Percentiles rank a stretch among this genome's conserved stretches.
phyloP scores from a whole-genome alignment of 2,888 invertebrate species.

The Epinotia brunnichana region DNA sequence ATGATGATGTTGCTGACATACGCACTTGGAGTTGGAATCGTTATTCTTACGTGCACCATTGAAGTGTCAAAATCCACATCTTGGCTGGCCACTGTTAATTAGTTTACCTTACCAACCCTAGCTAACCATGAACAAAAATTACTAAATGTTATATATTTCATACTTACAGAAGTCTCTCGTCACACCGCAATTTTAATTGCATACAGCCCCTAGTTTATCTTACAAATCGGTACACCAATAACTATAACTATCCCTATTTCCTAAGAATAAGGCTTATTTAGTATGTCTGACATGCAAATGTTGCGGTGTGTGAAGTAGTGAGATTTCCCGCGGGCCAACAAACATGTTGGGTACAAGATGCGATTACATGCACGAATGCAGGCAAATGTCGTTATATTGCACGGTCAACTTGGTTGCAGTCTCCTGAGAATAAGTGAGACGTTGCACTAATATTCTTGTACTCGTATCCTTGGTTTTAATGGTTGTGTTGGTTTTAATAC shows the following conservation, averaged over 20 bases:
- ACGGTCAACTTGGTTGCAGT: slow-evolving; percentile 13
- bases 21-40: too few relatives aligned
- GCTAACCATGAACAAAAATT: too few relatives aligned
- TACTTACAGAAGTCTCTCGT: neutral
- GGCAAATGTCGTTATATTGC: slow-evolving; percentile 18
- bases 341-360: slow-evolving; percentile 18
- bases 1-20: too few relatives aligned
- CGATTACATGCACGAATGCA: slow-evolving; percentile 20
- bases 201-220: neutral
- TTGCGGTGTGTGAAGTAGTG: neutral
- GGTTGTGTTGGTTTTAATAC: neutral
- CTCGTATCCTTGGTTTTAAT: neutral
- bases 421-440: neutral
- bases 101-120: too few relatives aligned
- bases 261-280: neutral
- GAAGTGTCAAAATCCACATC: too few relatives aligned
- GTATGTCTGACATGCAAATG: neutral
- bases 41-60: too few relatives aligned
- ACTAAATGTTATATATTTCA: neutral
- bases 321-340: slow-evolving; percentile 5
- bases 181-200: slow-evolving; percentile 3
- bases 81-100: too few relatives aligned
- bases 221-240: neutral
- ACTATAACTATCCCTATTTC: neutral
- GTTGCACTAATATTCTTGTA: slow-evolving; percentile 2